phyloP scores from a whole-genome alignment of 2,113 vertebrate genomes.

The Hydropotes inermis region DNA sequence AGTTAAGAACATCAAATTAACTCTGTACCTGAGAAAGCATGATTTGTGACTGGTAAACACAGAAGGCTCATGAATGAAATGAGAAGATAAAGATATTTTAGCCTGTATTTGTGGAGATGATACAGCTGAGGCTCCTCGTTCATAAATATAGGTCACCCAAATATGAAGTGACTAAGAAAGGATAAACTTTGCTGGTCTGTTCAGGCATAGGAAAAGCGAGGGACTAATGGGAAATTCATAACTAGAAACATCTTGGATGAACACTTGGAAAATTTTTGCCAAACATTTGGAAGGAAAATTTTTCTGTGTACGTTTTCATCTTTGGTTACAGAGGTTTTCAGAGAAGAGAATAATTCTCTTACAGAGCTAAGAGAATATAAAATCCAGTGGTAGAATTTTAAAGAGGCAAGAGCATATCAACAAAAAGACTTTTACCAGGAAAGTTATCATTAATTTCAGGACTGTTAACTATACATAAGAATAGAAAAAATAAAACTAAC shows the following conservation, averaged over 20 bases:
- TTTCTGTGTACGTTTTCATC: neutral
- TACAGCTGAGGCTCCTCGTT: neutral
- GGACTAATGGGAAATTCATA: neutral
- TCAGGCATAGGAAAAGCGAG: neutral
- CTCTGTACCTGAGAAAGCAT: neutral
- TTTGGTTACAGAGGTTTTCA: neutral
- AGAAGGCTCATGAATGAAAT: neutral
- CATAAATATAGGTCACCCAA: neutral
- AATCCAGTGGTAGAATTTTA: neutral
- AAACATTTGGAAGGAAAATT: neutral
- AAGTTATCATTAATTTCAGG: neutral
- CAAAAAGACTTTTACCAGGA: neutral
- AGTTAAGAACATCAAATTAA: slow-evolving; percentile 34
- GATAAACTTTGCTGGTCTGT: neutral
- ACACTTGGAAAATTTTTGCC: neutral
- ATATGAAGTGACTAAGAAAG: neutral
- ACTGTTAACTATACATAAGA: neutral
- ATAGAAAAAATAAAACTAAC: neutral
- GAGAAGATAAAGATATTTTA: slow-evolving; percentile 6
- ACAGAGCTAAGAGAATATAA: neutral
- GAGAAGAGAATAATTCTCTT: neutral
- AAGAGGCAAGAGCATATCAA: neutral
- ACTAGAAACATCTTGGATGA: neutral
- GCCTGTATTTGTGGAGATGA: neutral
- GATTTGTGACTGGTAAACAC: neutral